These are phyloP conservation scores for Melanotaenia pygmaea DNA, from an alignment of 2,797 vertebrate genomes.

Conservation along the genomic window DNA sequence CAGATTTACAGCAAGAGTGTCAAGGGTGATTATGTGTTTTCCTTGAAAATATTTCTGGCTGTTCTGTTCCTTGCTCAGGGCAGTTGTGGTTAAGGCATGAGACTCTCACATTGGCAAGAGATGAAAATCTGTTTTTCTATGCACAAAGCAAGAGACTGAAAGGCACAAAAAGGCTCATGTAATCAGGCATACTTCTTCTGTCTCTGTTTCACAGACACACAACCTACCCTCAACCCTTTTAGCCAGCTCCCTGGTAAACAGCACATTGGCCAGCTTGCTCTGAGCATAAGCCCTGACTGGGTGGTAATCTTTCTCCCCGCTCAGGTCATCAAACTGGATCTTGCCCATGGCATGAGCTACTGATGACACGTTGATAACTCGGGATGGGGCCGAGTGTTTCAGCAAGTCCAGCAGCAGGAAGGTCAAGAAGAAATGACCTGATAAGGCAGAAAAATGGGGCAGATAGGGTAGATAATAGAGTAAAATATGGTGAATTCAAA, in stretches of 20 bases:
- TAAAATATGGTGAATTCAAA: neutral
- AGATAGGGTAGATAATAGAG: neutral
- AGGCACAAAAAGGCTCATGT: slow-evolving; percentile 7
- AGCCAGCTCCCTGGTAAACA: slow-evolving; percentile 82
- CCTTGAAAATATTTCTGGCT: slow-evolving; percentile 17
- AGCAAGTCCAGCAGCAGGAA: slow-evolving; percentile 82
- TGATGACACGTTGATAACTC: slow-evolving; percentile 81
- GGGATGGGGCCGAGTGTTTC: slow-evolving; percentile 82
- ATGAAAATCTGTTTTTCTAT: slow-evolving; percentile 45
- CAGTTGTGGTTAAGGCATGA: slow-evolving; percentile 63
- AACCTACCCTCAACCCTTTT: slow-evolving; percentile 75
- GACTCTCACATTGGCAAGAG: slow-evolving; percentile 61
- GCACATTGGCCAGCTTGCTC: slow-evolving; percentile 83
- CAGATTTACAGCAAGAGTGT: neutral
- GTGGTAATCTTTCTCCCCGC: slow-evolving; percentile 72
- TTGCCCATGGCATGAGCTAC: slow-evolving; percentile 74
- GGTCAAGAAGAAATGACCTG: slow-evolving; percentile 85
- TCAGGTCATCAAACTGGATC: slow-evolving; percentile 83
- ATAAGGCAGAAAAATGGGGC: neutral
- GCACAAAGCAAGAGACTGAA: slow-evolving; percentile 9
- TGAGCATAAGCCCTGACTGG: slow-evolving; percentile 76
- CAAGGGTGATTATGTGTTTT: neutral
- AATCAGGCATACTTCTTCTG: neutral
- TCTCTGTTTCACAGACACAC: slow-evolving; percentile 8
- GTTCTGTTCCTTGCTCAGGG: slow-evolving; percentile 40